Base-by-base conservation (phyloP, 2,797 vertebrate genomes). In the Sebastes reedi region DNA sequence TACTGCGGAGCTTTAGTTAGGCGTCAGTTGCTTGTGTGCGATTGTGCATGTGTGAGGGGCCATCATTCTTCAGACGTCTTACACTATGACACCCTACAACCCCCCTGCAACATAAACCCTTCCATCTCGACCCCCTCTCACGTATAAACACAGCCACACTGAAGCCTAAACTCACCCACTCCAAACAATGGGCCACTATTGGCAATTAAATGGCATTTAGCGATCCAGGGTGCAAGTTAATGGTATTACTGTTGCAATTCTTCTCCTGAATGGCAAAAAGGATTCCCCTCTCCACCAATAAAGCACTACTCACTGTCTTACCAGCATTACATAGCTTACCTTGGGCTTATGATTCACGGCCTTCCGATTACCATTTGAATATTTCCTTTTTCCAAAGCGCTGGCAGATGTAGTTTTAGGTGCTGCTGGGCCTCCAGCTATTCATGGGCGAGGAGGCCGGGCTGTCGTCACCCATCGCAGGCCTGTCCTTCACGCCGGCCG, bases 1-100 rank as follows among this genome's bases (percentile, higher is more conserved):
- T 98, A 98, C 97, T 98, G 97, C 97, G 97, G 97, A 96, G 96
- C 97, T 99, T 96, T 96, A 90, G 92, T 95, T 93, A 91, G 94
- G 94, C 92, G 82, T 94, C 96, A 91, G 96, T 96, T 95, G 96
- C 96, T 96, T 97, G 96, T 91, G 96, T 90, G 90, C 87, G 90
- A 93, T 86, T 90, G 93, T 93, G 93, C 83, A 90, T 93, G 93
- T 94, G 93, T 93, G 93, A 93, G 94, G 91, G 94, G 91, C 91
- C 90, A 95, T 95, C 94, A 93, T 94, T 95, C 94, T 91, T 93
- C 90, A 94, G 91, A 93, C 91, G 90, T 93, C 93, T 95, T 94
- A 94, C 85, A 93, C 93, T 93, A 95, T 95, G 93, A 95, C 94
- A 94, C 93, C 82, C 89, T 81, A 65, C 77, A 83, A 58, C 87